Percentiles rank a stretch among this genome's conserved stretches.
These are phyloP conservation scores for Anisognathus igniventris DNA, from an alignment of 2,797 vertebrate species.

Conservation along the genomic window DNA sequence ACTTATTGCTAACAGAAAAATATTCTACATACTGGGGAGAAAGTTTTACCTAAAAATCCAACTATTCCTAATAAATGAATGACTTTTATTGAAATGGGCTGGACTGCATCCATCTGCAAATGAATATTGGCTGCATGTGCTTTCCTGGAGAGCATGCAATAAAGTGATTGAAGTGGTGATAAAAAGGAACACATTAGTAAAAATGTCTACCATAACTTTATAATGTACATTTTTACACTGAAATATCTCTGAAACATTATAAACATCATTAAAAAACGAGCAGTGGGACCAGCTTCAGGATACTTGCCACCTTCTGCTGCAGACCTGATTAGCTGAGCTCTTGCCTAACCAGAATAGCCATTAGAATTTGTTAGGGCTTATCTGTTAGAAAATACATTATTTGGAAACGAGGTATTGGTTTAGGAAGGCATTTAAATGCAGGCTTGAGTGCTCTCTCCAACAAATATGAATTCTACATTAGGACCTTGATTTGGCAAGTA, in stretches of 20 bases:
- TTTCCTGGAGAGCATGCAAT: constrained; percentile 10
- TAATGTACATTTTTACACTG: background rate
- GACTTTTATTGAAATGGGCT: background rate
- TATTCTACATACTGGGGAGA: background rate
- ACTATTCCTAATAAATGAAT: background rate
- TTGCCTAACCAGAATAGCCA: background rate
- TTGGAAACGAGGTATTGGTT: background rate
- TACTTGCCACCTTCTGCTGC: background rate
- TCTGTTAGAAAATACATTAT: background rate
- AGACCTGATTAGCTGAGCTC: background rate
- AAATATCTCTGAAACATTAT: background rate
- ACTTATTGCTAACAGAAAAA: background rate
- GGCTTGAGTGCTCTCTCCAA: background rate
- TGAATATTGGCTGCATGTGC: background rate
- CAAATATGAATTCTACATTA: background rate
- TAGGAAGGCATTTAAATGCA: background rate
- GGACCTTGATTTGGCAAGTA: background rate
- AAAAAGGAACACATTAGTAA: constrained; percentile 26
- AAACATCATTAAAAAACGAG: constrained; percentile 31
- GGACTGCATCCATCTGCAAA: constrained; percentile 7
- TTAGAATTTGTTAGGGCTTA: background rate
- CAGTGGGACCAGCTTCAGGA: background rate
- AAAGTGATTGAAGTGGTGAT: constrained; percentile 3
- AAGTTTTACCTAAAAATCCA: background rate
- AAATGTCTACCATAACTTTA: constrained; percentile 20